Base-by-base conservation (phyloP, 2,113 vertebrate genomes). In the Polypterus bichir region DNA sequence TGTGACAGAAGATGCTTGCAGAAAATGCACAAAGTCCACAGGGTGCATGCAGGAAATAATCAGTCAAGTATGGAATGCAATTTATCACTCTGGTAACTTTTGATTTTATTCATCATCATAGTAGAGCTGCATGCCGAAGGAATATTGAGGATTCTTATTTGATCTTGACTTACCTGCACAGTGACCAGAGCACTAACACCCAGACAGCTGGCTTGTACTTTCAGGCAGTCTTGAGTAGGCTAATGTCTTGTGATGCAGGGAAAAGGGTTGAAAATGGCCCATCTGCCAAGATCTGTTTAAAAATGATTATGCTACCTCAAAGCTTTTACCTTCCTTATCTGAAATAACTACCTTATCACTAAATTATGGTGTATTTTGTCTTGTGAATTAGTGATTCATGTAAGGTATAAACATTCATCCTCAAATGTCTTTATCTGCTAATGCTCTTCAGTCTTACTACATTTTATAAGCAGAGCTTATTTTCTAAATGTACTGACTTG, bases 41-140 rank as follows among this genome's bases (percentile, higher is more conserved):
- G 64, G 65, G 61, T 64, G 57, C 27, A 53, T 61, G 59, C 65
- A 60, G 57, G 64, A 67, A 65, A 59, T 55, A 54, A 63, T 66
- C 68, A 66, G 46, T 74, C 62, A 60, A 59, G 57, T 69, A 59
- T 69, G 63, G 65, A 70, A 64, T 65, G 67, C 67, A 71, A 68
- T 74, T 74, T 71, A 64, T 67, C 69, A 71, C 57, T 55, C 59
- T 57, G 62, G 60, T 68, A 62, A 48, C 63, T 63, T 62, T 56
- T 65, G 66, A 66, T 67, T 62, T 57, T 56, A 53, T 67, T 65
- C 56, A 54, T 71, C 49, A 65, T 56, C 65, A 58, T 64, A n/a
- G 49, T 44, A 51, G 11, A 53, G 53, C 59, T 7, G 44, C 49
- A 51, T 44, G 3, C 52, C 27, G 48, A 59, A 48, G 56, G 59